Evolutionary conservation across 2,888 invertebrate genomes (phyloP).

Genomic region (Drosophila birchii): DNA sequence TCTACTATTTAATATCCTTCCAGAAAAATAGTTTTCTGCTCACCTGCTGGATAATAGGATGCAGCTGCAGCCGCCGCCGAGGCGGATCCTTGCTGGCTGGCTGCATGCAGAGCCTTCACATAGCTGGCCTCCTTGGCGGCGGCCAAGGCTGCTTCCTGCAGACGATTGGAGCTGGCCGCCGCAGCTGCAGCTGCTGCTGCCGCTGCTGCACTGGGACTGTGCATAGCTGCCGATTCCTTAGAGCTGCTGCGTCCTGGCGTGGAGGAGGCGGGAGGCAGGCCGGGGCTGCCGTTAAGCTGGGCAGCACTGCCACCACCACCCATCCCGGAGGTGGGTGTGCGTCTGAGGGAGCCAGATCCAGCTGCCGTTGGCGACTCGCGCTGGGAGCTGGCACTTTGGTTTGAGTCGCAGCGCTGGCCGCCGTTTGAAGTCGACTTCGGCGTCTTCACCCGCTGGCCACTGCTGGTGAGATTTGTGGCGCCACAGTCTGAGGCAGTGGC

Average conservation of each 20-base stretch:
- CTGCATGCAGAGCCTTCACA: slow-evolving; percentile 83
- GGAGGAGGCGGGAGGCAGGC: slow-evolving; percentile 49
- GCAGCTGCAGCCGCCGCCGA: slow-evolving; percentile 66
- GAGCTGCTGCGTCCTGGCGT: slow-evolving; percentile 78
- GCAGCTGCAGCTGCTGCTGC: slow-evolving; percentile 55
- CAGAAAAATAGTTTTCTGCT: neutral
- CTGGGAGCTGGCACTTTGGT: slow-evolving; percentile 88
- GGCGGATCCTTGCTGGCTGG: slow-evolving; percentile 69
- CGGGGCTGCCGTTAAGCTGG: slow-evolving; percentile 72
- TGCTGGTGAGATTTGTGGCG: slow-evolving; percentile 72
- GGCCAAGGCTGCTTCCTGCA: slow-evolving; percentile 62
- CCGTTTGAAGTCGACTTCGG: slow-evolving; percentile 73
- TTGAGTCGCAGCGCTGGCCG: slow-evolving; percentile 88
- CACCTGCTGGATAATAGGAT: slow-evolving; percentile 85
- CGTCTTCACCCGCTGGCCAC: slow-evolving; percentile 70
- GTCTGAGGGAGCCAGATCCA: slow-evolving; percentile 46
- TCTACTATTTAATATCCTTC: neutral
- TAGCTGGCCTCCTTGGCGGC: slow-evolving; percentile 84
- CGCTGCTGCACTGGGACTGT: slow-evolving; percentile 77
- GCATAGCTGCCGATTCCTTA: slow-evolving; percentile 80
- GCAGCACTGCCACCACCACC: slow-evolving; percentile 10
- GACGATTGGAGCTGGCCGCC: slow-evolving; percentile 74
- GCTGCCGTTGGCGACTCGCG: slow-evolving; percentile 80
- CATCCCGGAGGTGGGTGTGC: slow-evolving; percentile 66
- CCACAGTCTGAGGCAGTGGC: slow-evolving; percentile 68